Conservation (phyloP, 53 echinoderm and acorn worm genomes). For the Temnopleurus reevesii region DNA sequence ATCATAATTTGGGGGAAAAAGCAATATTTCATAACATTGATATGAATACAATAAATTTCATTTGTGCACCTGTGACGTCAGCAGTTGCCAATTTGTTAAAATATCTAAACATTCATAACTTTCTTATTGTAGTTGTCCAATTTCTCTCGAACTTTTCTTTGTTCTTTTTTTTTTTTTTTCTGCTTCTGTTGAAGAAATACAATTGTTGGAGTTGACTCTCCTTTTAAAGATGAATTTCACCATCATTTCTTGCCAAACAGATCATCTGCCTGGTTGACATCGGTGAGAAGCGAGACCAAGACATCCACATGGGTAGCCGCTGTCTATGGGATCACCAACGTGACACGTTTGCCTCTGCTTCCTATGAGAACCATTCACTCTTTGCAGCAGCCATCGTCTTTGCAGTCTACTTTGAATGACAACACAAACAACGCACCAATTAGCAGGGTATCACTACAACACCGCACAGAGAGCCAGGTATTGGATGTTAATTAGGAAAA, state of each 20-base stretch:
- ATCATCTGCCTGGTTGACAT: conserved; percentile 87
- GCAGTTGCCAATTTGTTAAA: too few relatives aligned
- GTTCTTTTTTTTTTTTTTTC: too few relatives aligned
- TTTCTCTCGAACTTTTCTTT: too few relatives aligned
- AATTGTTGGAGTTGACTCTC: too few relatives aligned
- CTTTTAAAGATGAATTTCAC: too few relatives aligned
- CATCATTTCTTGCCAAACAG: conserved; percentile 33
- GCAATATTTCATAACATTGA: too few relatives aligned
- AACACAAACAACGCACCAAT: neutral
- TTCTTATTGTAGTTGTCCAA: too few relatives aligned
- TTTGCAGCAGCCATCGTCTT: conserved; percentile 92
- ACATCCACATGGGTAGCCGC: conserved; percentile 87
- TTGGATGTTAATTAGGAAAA: neutral
- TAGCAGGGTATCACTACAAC: neutral
- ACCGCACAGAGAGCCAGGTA: neutral
- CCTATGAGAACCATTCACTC: conserved; percentile 79
- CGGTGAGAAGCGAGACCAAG: conserved; percentile 95
- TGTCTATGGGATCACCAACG: conserved; percentile 92
- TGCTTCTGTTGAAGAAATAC: too few relatives aligned
- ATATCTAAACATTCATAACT: too few relatives aligned
- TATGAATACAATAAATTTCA: too few relatives aligned
- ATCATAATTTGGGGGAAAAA: too few relatives aligned
- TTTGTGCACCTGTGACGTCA: too few relatives aligned
- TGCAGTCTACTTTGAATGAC: conserved; percentile 87
- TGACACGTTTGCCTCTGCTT: conserved; percentile 88